These are phyloP conservation scores for Gallirallus australis DNA, from an alignment of 2,797 vertebrate species.

Conservation along the genomic window DNA sequence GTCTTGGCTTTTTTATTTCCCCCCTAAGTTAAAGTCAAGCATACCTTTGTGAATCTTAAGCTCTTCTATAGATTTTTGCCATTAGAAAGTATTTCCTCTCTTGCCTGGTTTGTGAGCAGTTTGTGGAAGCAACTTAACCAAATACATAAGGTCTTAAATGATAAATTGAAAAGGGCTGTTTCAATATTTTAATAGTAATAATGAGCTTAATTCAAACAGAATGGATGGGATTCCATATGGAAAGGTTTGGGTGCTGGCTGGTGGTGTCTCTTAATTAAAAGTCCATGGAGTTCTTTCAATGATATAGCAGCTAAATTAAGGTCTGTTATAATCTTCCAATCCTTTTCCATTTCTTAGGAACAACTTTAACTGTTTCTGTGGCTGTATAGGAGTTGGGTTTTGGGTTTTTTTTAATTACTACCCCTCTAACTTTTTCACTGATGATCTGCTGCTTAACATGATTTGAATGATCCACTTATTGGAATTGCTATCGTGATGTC, in stretches of 20 bases:
- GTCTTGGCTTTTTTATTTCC: neutral
- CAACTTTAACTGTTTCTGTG: neutral
- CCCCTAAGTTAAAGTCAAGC: neutral
- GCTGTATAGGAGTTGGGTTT: neutral
- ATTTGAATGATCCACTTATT: neutral
- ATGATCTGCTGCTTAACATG: neutral
- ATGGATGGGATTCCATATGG: neutral
- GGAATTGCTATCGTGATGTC: neutral
- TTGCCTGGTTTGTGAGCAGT: neutral
- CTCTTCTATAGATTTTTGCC: neutral
- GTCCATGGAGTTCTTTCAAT: neutral
- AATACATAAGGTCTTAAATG: neutral
- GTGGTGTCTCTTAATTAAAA: neutral
- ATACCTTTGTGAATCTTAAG: neutral
- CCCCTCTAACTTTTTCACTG: neutral
- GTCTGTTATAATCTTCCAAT: neutral
- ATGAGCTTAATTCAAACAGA: neutral
- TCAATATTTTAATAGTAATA: neutral
- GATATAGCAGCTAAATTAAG: neutral
- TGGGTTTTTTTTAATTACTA: neutral
- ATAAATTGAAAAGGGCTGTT: neutral
- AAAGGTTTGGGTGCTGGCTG: neutral
- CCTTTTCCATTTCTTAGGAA: neutral
- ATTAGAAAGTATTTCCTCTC: neutral
- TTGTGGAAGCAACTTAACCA: neutral